phyloP scores from a whole-genome alignment of 2,888 invertebrate species.

The Drosophila leonis region DNA sequence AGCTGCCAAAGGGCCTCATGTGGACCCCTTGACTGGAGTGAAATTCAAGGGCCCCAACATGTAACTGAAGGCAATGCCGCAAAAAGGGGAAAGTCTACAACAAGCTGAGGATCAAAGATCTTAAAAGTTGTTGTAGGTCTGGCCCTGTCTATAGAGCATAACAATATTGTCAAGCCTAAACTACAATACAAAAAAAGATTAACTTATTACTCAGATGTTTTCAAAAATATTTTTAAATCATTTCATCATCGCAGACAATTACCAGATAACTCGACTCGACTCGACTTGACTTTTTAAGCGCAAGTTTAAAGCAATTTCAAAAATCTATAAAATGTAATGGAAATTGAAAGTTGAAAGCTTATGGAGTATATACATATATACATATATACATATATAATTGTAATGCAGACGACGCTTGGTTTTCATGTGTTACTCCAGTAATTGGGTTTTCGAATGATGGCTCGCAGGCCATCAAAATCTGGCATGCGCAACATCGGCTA shows the following conservation, averaged over 20 bases:
- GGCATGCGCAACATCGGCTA: constrained; percentile 5
- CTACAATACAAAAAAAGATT: not conserved
- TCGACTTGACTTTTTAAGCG: not conserved
- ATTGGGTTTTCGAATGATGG: constrained; percentile 1
- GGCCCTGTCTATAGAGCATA: not conserved
- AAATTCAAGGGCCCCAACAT: not conserved
- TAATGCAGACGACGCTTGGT: not conserved
- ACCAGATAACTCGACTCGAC: no score
- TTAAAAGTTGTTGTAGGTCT: not conserved
- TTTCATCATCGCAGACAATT: not conserved
- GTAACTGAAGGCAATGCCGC: not conserved
- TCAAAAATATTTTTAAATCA: not conserved
- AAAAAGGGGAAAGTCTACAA: constrained; percentile 1
- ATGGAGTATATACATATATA: not conserved
- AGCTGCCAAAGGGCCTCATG: constrained; percentile 2
- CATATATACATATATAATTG: not conserved
- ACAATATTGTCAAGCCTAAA: not conserved
- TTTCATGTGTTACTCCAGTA: not conserved
- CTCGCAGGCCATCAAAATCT: constrained; percentile 5
- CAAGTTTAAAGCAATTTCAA: not conserved
- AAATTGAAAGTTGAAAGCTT: not conserved
- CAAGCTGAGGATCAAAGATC: not conserved
- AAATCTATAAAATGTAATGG: not conserved
- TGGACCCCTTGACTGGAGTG: not conserved
- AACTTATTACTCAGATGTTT: not conserved